Evolutionary conservation across 2,797 vertebrate genomes (phyloP).

Genomic region (Chanos chanos): DNA sequence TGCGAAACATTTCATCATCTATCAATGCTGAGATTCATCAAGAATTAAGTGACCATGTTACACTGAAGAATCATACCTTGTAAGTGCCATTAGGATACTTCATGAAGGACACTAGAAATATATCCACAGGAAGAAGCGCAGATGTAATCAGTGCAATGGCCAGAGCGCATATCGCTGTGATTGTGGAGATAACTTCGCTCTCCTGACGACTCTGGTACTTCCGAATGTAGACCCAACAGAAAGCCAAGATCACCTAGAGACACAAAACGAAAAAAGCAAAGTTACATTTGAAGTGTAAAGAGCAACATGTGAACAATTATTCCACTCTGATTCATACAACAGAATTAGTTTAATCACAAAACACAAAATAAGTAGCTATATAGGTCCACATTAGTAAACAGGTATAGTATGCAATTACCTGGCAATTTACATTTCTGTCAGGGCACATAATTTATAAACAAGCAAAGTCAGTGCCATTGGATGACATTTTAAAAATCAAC

Average conservation of each 20-base stretch:
- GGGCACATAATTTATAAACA: too few relatives aligned
- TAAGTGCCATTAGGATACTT: constrained; percentile 94
- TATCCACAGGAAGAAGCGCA: constrained; percentile 94
- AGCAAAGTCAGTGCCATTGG: too few relatives aligned
- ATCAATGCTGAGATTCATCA: neutral
- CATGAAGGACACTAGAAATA: constrained; percentile 97
- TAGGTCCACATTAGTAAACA: too few relatives aligned
- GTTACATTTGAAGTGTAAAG: too few relatives aligned
- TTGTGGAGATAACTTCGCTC: constrained; percentile 95
- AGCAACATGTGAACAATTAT: neutral
- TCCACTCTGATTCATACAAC: neutral
- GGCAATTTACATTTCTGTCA: too few relatives aligned
- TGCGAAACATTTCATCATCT: neutral
- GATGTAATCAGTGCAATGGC: constrained; percentile 93
- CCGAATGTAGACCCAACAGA: constrained; percentile 96
- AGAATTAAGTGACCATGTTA: neutral
- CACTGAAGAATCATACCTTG: constrained; percentile 73
- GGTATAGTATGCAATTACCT: too few relatives aligned
- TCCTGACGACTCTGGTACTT: constrained; percentile 96
- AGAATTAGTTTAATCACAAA: too few relatives aligned
- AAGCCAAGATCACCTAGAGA: constrained; percentile 83
- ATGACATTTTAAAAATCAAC: too few relatives aligned
- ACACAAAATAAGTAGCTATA: too few relatives aligned
- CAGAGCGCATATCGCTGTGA: constrained; percentile 93
- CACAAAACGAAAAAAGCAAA: neutral